phyloP scores from a whole-genome alignment of 2,888 invertebrate genomes.

The Lysandra bellargus region DNA sequence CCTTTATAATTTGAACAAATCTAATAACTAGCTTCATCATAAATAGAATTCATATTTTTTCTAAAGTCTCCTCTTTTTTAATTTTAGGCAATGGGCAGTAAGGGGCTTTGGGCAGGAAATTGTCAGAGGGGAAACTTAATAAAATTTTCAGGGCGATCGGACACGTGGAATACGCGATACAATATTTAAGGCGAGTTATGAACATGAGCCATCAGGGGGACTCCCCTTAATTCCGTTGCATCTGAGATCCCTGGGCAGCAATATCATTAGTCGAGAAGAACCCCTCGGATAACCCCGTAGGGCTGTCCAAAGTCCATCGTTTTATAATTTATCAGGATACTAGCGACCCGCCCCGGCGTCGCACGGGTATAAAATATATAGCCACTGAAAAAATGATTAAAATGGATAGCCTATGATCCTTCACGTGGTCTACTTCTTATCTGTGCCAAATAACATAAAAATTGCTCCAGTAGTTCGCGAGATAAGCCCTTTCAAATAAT shows the following conservation, averaged over 20 bases:
- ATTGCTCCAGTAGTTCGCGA: too few species aligned
- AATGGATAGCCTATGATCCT: too few species aligned
- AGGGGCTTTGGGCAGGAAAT: background rate
- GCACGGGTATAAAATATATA: too few species aligned
- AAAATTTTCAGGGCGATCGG: background rate
- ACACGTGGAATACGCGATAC: background rate
- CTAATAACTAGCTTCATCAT: too few species aligned
- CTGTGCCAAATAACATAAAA: too few species aligned
- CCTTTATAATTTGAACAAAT: too few species aligned
- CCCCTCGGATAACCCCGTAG: background rate
- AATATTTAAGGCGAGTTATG: background rate
- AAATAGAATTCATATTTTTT: too few species aligned
- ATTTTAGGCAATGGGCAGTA: background rate
- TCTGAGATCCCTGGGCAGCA: slow-evolving; percentile 2
- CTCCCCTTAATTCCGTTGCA: background rate
- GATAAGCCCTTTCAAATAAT: too few species aligned
- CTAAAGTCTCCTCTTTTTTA: background rate
- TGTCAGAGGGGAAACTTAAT: background rate
- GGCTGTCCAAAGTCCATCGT: background rate
- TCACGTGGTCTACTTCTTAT: too few species aligned
- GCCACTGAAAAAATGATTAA: too few species aligned
- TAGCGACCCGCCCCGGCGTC: too few species aligned
- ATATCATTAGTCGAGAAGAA: background rate
- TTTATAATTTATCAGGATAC: background rate
- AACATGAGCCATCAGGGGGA: background rate